A percentile compares a stretch with the other conserved stretches of the same genome.
phyloP scores from a whole-genome alignment of 1,140 invertebrate species.

The Stegodyphus mimosarum region DNA sequence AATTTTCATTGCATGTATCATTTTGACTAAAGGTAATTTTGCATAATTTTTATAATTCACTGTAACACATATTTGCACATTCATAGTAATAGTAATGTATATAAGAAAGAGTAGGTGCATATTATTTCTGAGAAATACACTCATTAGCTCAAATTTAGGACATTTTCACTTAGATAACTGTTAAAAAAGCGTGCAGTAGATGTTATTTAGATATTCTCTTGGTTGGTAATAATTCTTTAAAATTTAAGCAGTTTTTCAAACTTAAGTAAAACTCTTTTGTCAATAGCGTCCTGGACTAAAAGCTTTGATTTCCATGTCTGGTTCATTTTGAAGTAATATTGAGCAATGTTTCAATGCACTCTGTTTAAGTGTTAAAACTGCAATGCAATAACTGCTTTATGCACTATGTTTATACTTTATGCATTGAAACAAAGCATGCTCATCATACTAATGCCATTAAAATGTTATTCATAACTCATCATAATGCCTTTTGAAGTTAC shows the following conservation, averaged over 20 bases:
- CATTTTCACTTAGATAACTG: not conserved
- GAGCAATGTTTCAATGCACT: too few species aligned
- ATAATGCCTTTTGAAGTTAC: too few species aligned
- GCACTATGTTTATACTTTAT: too few species aligned
- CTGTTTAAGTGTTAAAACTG: not conserved
- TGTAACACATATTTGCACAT: conserved; percentile 2
- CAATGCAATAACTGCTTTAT: not conserved
- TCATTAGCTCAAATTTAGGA: conserved; percentile 15
- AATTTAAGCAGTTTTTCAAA: too few species aligned
- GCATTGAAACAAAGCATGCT: not conserved
- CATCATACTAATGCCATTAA: not conserved
- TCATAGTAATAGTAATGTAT: conserved; percentile 13
- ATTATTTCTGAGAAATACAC: conserved; percentile 11
- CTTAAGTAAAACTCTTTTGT: too few species aligned
- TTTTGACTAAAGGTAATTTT: too few species aligned
- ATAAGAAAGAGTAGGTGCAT: conserved; percentile 21
- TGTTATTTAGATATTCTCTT: too few species aligned
- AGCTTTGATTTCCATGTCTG: not conserved
- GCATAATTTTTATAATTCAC: too few species aligned
- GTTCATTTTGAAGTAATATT: not conserved
- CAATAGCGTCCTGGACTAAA: too few species aligned
- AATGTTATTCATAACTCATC: too few species aligned
- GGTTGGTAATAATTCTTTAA: too few species aligned
- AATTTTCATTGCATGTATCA: too few species aligned
- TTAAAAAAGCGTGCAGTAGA: not conserved